phyloP scores from a whole-genome alignment of 2,888 invertebrate species.

The Acholoe squamosa region DNA sequence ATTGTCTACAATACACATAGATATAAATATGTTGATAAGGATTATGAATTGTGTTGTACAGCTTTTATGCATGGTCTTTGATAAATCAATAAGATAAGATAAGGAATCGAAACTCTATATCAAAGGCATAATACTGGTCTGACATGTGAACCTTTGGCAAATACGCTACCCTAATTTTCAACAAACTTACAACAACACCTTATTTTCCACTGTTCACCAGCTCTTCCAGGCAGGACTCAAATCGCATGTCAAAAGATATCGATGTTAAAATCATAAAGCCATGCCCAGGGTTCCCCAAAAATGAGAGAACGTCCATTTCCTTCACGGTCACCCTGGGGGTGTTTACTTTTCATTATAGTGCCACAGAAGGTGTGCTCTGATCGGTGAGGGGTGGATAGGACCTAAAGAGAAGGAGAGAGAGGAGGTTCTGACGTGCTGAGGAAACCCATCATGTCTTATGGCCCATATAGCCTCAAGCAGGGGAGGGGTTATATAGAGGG shows the following conservation, averaged over 20 bases:
- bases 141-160: no score
- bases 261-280: conserved; percentile 36
- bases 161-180: no score
- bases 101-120: no score
- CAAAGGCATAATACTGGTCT: no score
- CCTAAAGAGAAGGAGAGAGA: background rate
- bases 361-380: background rate
- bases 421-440: background rate
- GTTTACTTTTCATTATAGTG: conserved; percentile 31
- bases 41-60: no score
- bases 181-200: background rate
- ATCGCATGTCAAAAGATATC: conserved; percentile 33
- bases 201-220: background rate
- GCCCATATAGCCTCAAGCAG: no score
- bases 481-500: no score
- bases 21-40: no score
- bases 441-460: no score
- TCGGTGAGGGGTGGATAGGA: background rate
- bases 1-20: no score
- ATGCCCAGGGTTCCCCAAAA: background rate
- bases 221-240: background rate
- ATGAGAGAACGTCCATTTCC: background rate
- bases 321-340: background rate
- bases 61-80: no score
- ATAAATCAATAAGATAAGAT: no score